A percentile compares a stretch with the other conserved stretches of the same genome.
Conservation (phyloP, 2,797 vertebrate genomes). For the Sciaenops ocellatus region DNA sequence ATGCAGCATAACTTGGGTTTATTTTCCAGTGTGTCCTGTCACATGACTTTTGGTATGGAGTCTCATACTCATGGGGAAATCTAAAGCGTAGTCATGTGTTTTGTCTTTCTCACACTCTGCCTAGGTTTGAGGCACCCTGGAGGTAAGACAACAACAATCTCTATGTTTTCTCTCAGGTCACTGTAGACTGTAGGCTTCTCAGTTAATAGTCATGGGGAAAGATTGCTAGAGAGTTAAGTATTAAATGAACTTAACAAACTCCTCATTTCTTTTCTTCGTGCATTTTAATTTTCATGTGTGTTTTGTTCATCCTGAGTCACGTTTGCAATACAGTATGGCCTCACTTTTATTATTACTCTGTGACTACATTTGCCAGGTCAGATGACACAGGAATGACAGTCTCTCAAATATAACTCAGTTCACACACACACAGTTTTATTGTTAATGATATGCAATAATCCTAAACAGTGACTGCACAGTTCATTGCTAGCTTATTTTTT, state of each 20-base stretch:
- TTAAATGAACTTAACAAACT: constrained; percentile 27
- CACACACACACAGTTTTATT: background rate
- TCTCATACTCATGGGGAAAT: constrained; percentile 37
- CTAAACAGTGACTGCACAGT: background rate
- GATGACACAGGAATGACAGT: background rate
- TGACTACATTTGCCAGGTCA: constrained; percentile 11
- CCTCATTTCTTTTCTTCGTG: background rate
- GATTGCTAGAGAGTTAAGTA: constrained; percentile 45
- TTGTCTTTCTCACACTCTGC: constrained; percentile 59
- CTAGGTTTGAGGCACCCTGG: constrained; percentile 72
- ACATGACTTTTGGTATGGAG: constrained; percentile 48
- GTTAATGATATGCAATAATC: background rate
- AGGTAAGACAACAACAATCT: constrained; percentile 78
- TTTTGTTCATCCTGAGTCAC: constrained; percentile 4
- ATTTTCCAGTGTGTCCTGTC: constrained; percentile 34
- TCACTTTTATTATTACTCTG: constrained; percentile 14
- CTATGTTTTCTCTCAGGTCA: constrained; percentile 35
- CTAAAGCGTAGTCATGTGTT: constrained; percentile 68
- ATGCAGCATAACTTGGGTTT: background rate
- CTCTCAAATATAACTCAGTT: background rate
- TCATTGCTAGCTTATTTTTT: background rate
- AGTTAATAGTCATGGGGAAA: constrained; percentile 31
- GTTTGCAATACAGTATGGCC: background rate
- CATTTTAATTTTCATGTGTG: background rate
- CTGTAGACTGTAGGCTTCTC: background rate